Base-by-base conservation (phyloP, 2,113 vertebrate species). In the Dolichotis patagonum region DNA sequence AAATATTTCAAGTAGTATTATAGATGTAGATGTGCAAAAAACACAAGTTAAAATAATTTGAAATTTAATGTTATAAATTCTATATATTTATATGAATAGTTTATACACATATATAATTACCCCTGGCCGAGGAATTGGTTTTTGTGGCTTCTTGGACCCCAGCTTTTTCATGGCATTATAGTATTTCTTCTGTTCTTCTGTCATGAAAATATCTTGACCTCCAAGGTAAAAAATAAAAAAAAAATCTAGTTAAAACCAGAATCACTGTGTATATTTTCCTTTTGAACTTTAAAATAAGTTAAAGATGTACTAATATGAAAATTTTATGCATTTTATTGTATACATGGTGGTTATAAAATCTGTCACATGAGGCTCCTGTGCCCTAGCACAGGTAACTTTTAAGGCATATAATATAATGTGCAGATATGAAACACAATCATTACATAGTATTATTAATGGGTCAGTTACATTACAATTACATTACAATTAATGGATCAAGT, bases 191-290 rank as follows among this genome's bases (percentile, higher is more conserved):
- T 99, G 99, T 97, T 99, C 99, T 98, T 99, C 99, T 91, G 99
- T 99, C 98, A 99, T 99, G 94, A 99, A 99, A 96, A 99, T 99
- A 60, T 99, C 99, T 98, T 99, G 98, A 97, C 99, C 99, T 98
- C 99, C 99, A 98, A 99, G 98, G 99, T 99, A 99, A 98, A 99
- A 96, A 93, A 98, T 95, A n/a, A 94, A 98, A 98, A 97, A 32
- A 97, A 96, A 92, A 98, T 95, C 52, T 95, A 96, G 92, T 99
- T 98, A 98, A 83, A 98, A 98, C 0, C 97, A 98, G 85, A 91
- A 30, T 69, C 81, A 97, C 58, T 90, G 8, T 35, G 24, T 54
- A 85, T 32, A 19, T 85, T 28, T 69, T 90, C 49, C 12, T 32
- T 75, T 7, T 92, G 11, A 49, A 88, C 5, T 35, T 30, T 32